Evolutionary conservation across 30 jellyfish, hydroid and myxozoan species (phyloP).

Genomic region (Hydra vulgaris): DNA sequence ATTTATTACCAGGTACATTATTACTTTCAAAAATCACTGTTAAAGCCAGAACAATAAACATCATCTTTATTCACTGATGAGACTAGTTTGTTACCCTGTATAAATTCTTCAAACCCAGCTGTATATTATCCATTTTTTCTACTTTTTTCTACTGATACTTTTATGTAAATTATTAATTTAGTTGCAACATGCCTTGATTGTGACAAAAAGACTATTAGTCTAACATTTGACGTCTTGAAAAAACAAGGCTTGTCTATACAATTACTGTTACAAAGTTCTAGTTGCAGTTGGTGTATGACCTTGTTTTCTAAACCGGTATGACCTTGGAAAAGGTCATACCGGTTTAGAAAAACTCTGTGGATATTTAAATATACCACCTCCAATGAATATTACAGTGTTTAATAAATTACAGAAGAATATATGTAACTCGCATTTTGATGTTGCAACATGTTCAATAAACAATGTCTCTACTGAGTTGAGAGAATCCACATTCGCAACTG

Average conservation of each 20-base stretch:
- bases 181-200: slow-evolving; percentile 8
- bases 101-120: background rate
- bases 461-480: too few species aligned
- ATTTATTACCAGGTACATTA: background rate
- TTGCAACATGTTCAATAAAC: background rate
- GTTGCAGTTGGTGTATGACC: background rate
- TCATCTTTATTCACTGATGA: background rate
- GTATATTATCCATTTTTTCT: background rate
- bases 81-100: background rate
- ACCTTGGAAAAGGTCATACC: slow-evolving; percentile 1
- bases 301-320: background rate
- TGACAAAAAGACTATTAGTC: background rate
- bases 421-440: background rate
- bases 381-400: background rate
- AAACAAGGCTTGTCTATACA: background rate
- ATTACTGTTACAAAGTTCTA: background rate
- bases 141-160: background rate
- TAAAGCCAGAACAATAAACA: background rate
- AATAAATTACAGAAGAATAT: background rate
- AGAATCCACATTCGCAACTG: too few species aligned
- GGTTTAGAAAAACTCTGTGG: slow-evolving; percentile 11
- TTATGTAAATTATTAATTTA: background rate
- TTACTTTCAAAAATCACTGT: background rate
- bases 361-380: background rate
- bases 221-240: slow-evolving; percentile 2